A percentile compares a stretch with the other conserved stretches of the same genome.
Evolutionary conservation across 2,113 vertebrate species (phyloP).

Genomic region (Numida meleagris): DNA sequence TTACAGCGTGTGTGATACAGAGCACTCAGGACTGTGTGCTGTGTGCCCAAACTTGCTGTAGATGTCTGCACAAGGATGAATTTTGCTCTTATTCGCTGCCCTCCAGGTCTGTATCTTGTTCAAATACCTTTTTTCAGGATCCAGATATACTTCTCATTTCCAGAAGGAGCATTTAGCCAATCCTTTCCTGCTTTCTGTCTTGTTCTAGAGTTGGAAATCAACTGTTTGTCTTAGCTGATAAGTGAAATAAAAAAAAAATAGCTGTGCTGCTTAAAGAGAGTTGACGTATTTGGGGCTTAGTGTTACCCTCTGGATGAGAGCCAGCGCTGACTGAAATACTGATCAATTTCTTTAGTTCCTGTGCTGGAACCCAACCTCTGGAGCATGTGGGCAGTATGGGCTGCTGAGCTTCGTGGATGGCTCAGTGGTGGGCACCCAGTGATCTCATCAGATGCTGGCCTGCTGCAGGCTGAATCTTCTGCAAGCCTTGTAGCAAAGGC

Average conservation of each 20-base stretch:
- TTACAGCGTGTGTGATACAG: rapidly evolving
- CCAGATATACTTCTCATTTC: neutral
- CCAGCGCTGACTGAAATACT: neutral
- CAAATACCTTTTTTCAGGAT: neutral
- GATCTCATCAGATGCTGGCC: neutral
- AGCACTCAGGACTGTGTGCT: rapidly evolving
- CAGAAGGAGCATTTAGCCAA: neutral
- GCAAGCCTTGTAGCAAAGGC: neutral
- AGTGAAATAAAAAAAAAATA: neutral
- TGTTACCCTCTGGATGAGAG: neutral
- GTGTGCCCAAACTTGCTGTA: neutral
- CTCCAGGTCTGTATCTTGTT: neutral
- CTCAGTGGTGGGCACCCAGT: neutral
- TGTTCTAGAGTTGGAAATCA: neutral
- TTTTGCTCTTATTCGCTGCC: neutral
- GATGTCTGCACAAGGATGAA: neutral
- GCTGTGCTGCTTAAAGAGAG: neutral
- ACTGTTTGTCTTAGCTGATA: neutral
- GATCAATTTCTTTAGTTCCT: neutral
- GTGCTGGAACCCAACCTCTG: neutral
- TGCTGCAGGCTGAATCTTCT: neutral
- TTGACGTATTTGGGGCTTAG: neutral
- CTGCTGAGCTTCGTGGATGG: neutral
- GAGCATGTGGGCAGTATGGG: rapidly evolving
- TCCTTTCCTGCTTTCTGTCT: neutral